phyloP scores from a whole-genome alignment of 2,797 vertebrate species.

The Parauchenoglanis punctatus region DNA sequence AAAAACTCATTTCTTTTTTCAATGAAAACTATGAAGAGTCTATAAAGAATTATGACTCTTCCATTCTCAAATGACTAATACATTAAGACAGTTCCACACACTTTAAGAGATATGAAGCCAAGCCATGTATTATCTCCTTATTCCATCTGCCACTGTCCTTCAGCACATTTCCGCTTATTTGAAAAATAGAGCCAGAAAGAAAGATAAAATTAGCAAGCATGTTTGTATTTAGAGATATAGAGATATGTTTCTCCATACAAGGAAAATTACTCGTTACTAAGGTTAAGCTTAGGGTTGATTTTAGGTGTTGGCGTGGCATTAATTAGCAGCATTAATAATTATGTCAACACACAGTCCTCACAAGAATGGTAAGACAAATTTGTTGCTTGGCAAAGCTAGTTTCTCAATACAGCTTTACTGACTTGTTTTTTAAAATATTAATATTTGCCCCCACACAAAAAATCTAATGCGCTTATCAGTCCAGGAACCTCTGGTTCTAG shows the following conservation, averaged over 20 bases:
- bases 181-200: conserved; percentile 29
- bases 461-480: not conserved
- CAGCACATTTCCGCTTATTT: conserved; percentile 37
- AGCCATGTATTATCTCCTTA: conserved; percentile 28
- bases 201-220: not conserved
- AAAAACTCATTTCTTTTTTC: conserved; percentile 11
- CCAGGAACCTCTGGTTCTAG: not conserved
- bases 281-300: not conserved
- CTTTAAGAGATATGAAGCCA: not conserved
- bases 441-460: not conserved
- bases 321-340: not conserved
- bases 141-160: conserved; percentile 49
- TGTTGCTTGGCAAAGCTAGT: not conserved
- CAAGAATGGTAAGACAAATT: not conserved
- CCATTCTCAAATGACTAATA: conserved; percentile 19
- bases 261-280: not conserved
- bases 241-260: not conserved
- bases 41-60: conserved; percentile 21
- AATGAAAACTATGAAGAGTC: conserved; percentile 9
- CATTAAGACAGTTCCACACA: conserved; percentile 9
- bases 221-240: not conserved
- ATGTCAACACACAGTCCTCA: not conserved
- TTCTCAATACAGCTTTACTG: not conserved
- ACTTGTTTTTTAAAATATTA: not conserved
- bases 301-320: not conserved